Percentiles rank a stretch among this genome's conserved stretches.
These are phyloP conservation scores for Battus philenor DNA, from an alignment of 1,140 invertebrate genomes.

Conservation along the genomic window DNA sequence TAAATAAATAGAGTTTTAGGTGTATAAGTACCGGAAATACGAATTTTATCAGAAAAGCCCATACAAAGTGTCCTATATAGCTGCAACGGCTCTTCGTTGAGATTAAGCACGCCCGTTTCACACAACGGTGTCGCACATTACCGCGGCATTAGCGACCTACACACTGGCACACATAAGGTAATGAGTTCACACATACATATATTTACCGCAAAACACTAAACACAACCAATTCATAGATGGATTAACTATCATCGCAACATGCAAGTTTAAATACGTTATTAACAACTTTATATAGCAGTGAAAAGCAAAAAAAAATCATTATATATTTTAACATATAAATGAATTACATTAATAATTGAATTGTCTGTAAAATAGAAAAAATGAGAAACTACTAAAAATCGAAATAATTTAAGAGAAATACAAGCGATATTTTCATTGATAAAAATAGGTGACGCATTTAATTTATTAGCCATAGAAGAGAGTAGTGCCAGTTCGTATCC, in stretches of 20 bases:
- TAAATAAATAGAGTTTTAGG: no score
- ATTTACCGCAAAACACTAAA: slow-evolving; percentile 2
- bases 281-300: not conserved
- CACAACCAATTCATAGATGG: no score
- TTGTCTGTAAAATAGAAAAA: no score
- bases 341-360: no score
- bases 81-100: not conserved
- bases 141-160: slow-evolving; percentile 2
- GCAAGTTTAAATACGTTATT: no score
- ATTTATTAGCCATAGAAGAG: slow-evolving; percentile 4
- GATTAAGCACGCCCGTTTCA: slow-evolving; percentile 12
- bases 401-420: no score
- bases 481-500: not conserved
- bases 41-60: slow-evolving; percentile 8
- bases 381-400: no score
- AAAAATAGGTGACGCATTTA: no score
- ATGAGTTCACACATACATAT: slow-evolving; percentile 11
- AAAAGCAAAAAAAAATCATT: not conserved
- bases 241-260: no score
- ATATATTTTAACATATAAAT: not conserved
- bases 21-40: slow-evolving; percentile 3
- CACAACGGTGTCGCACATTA: slow-evolving; percentile 6
- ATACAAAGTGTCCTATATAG: slow-evolving; percentile 2
- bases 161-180: slow-evolving; percentile 8
- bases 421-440: no score